Evolutionary conservation across 2,888 invertebrate species (phyloP).

Genomic region (Blastobasis lacticolella): DNA sequence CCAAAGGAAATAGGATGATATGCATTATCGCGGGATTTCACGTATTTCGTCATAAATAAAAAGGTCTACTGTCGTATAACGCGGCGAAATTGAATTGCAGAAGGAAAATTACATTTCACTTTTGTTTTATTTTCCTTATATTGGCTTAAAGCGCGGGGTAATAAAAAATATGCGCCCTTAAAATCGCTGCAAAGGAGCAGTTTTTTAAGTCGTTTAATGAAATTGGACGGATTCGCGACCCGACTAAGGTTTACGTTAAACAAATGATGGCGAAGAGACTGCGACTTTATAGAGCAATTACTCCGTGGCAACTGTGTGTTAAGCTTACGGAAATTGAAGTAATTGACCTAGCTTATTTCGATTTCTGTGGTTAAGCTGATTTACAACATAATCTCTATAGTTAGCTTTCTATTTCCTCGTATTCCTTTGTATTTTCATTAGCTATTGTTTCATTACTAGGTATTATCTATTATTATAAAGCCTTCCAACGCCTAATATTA

Average conservation of each 20-base stretch:
- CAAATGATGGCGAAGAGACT: slow-evolving; percentile 17
- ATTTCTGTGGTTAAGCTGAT: too few species aligned
- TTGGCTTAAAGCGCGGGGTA: slow-evolving; percentile 18
- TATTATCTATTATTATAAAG: too few species aligned
- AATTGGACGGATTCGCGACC: slow-evolving; percentile 23
- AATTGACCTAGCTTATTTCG: too few species aligned
- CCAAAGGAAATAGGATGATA: not conserved
- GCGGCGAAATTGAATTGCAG: slow-evolving; percentile 21
- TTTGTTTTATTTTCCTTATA: slow-evolving; percentile 26
- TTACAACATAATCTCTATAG: too few species aligned
- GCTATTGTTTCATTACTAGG: too few species aligned
- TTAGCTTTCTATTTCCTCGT: too few species aligned
- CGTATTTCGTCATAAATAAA: slow-evolving; percentile 9
- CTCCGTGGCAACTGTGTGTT: too few species aligned
- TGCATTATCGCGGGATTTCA: slow-evolving; percentile 6
- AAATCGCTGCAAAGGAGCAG: slow-evolving; percentile 22
- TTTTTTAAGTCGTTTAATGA: slow-evolving; percentile 23
- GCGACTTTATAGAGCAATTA: not conserved
- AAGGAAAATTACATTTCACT: slow-evolving; percentile 28
- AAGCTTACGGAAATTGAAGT: too few species aligned
- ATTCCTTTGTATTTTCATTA: too few species aligned
- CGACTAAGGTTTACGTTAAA: slow-evolving; percentile 15
- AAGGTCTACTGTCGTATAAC: slow-evolving; percentile 21
- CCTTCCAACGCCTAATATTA: too few species aligned
- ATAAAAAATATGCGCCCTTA: slow-evolving; percentile 29